phyloP scores from a whole-genome alignment of 2,888 invertebrate genomes.

The Drosophila borealis region DNA sequence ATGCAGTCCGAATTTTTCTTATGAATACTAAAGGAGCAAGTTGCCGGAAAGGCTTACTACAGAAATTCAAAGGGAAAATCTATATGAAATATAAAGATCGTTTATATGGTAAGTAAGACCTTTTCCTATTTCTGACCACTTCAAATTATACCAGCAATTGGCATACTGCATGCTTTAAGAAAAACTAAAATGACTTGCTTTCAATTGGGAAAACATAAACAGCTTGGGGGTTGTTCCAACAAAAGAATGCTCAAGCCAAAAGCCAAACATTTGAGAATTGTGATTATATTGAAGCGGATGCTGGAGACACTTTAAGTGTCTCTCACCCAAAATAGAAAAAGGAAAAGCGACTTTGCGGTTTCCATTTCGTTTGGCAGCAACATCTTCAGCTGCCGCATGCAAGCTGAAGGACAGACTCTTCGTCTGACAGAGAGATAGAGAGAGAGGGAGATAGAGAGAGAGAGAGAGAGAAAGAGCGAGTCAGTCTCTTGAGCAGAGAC shows the following conservation, averaged over 20 bases:
- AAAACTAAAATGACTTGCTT: not conserved
- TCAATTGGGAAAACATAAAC: not conserved
- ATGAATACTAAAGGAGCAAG: too few relatives aligned
- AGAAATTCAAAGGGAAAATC: too few relatives aligned
- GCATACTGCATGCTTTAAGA: not conserved
- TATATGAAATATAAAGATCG: too few relatives aligned
- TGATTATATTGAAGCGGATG: slow-evolving; percentile 20
- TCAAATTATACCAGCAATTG: too few relatives aligned
- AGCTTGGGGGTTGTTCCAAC: not conserved
- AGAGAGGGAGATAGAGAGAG: slow-evolving; percentile 10
- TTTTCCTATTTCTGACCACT: too few relatives aligned
- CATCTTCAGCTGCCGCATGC: slow-evolving; percentile 5
- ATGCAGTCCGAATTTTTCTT: too few relatives aligned
- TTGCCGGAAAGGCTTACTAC: too few relatives aligned
- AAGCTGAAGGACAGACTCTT: slow-evolving; percentile 3
- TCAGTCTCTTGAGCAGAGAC: slow-evolving; percentile 12
- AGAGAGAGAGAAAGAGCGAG: slow-evolving; percentile 15
- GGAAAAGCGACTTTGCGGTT: slow-evolving; percentile 31
- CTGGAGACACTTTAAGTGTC: slow-evolving; percentile 26
- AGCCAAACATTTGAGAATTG: slow-evolving; percentile 10
- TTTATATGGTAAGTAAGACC: too few relatives aligned
- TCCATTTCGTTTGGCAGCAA: slow-evolving; percentile 34
- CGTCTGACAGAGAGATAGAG: slow-evolving; percentile 6
- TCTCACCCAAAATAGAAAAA: not conserved
- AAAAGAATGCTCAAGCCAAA: slow-evolving; percentile 1